These are phyloP conservation scores for Lasiommata megera DNA, from an alignment of 2,888 invertebrate genomes.

Conservation along the genomic window DNA sequence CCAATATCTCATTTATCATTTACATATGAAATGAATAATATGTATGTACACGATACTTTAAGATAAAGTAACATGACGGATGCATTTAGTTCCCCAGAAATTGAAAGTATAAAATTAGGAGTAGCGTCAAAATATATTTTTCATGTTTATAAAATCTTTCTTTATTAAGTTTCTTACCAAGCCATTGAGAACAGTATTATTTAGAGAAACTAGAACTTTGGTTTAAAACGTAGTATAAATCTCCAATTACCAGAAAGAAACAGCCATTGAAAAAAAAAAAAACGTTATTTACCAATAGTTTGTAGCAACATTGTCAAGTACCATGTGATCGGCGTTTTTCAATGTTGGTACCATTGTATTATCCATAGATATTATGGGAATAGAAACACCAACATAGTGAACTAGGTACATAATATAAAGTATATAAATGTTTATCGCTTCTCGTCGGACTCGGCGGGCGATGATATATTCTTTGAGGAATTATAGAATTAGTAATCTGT, in stretches of 20 bases:
- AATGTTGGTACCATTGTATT: conserved; percentile 51
- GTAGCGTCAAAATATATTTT: conserved; percentile 51
- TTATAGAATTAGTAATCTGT: conserved; percentile 72
- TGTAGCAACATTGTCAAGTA: conserved; percentile 57
- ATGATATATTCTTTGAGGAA: conserved; percentile 53
- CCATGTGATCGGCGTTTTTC: conserved; percentile 47
- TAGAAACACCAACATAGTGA: conserved; percentile 79
- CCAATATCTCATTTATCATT: conserved; percentile 78
- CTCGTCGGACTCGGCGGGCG: conserved; percentile 51
- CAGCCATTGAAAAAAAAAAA: conserved; percentile 51
- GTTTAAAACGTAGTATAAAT: conserved; percentile 68
- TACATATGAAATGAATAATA: conserved; percentile 50
- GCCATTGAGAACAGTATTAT: conserved; percentile 82
- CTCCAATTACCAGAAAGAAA: conserved; percentile 66
- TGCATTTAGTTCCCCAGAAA: conserved; percentile 76
- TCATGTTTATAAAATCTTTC: conserved; percentile 55
- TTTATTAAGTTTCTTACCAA: conserved; percentile 76
- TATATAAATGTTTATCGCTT: conserved; percentile 57
- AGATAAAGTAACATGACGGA: conserved; percentile 65
- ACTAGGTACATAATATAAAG: conserved; percentile 70
- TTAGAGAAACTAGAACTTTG: conserved; percentile 74
- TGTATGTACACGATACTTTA: conserved; percentile 68
- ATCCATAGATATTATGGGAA: conserved; percentile 70
- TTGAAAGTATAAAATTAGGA: conserved; percentile 44
- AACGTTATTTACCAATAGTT: conserved; percentile 69